Conservation (phyloP, 2,888 invertebrate genomes). For the Nebria brevicollis region DNA sequence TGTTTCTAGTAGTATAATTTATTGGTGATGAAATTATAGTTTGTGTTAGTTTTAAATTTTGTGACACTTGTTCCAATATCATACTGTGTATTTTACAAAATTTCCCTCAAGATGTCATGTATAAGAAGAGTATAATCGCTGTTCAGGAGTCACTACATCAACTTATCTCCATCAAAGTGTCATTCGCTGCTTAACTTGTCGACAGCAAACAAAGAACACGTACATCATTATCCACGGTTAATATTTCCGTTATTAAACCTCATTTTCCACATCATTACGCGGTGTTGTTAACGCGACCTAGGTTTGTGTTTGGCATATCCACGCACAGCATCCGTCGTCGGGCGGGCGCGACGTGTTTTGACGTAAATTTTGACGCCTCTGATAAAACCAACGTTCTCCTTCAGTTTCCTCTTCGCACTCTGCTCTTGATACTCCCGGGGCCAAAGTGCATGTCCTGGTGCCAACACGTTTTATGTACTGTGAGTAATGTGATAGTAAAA, state of each 20-base stretch:
- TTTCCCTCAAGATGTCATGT: neutral
- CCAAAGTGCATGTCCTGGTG: conserved; percentile 3
- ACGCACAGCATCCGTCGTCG: conserved; percentile 4
- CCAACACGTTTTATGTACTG: conserved; percentile 34
- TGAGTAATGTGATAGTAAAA: conserved; percentile 42
- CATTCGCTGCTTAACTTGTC: conserved; percentile 23
- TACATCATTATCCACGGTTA: conserved; percentile 40
- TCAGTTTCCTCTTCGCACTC: neutral
- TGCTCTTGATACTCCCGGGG: neutral
- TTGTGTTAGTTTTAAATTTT: no score
- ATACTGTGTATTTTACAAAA: neutral
- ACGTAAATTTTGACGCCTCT: conserved; percentile 38
- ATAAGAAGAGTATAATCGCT: no score
- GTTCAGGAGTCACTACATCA: neutral
- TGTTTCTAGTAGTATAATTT: no score
- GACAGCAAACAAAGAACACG: conserved; percentile 27
- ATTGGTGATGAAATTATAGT: no score
- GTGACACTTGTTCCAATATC: no score
- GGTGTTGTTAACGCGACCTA: conserved; percentile 15
- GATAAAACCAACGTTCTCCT: conserved; percentile 17
- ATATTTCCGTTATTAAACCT: conserved; percentile 45
- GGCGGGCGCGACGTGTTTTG: conserved; percentile 20
- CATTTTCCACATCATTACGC: conserved; percentile 42
- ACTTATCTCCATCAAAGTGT: conserved; percentile 15
- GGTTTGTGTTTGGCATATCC: conserved; percentile 33